Evolutionary conservation across 53 echinoderm and acorn worm species (phyloP).

Genomic region (Astropecten irregularis): DNA sequence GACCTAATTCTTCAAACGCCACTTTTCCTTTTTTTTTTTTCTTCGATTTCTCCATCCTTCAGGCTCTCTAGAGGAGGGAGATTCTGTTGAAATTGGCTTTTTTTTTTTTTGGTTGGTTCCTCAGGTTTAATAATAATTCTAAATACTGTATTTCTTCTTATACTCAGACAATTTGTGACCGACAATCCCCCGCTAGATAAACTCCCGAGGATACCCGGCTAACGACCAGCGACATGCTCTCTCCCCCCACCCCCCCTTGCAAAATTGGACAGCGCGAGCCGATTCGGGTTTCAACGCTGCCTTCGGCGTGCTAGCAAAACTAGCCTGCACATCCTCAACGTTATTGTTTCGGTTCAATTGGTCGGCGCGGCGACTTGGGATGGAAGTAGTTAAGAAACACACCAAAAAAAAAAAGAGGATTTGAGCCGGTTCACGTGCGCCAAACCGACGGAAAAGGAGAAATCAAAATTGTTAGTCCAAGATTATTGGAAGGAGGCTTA

Average conservation of each 20-base stretch:
- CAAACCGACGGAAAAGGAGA: not conserved
- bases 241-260: too few species aligned
- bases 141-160: too few species aligned
- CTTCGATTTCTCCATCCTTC: too few species aligned
- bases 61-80: too few species aligned
- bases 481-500: slow-evolving; percentile 41
- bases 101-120: not conserved
- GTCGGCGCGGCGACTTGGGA: not conserved
- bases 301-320: slow-evolving; percentile 30
- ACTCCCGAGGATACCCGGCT: not conserved
- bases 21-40: not conserved
- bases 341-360: slow-evolving; percentile 34
- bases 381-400: too few species aligned
- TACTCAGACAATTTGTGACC: slow-evolving; percentile 37
- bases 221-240: slow-evolving; percentile 44
- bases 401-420: not conserved
- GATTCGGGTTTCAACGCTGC: slow-evolving; percentile 45
- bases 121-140: too few species aligned
- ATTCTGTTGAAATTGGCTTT: too few species aligned
- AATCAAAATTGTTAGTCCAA: slow-evolving; percentile 55
- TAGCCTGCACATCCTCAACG: slow-evolving; percentile 31
- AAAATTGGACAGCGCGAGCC: slow-evolving; percentile 32
- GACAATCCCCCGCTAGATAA: slow-evolving; percentile 30
- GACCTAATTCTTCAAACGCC: slow-evolving; percentile 32
- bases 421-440: not conserved